Base-by-base conservation (phyloP, 2,888 invertebrate genomes). In the Blera fallax region DNA sequence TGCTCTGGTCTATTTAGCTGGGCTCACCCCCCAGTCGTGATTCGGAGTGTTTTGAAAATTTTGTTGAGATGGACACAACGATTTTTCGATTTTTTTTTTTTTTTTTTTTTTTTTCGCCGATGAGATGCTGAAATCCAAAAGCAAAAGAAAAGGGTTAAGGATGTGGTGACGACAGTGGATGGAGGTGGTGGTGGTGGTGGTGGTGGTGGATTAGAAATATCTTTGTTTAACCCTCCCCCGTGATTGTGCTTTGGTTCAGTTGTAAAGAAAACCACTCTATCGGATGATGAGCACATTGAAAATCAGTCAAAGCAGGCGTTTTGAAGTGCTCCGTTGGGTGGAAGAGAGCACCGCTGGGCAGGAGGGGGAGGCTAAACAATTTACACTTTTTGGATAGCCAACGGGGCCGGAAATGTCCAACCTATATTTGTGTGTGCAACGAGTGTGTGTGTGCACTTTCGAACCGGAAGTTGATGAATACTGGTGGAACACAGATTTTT, bases 271-370 rank as follows among this genome's bases (percentile, higher is more conserved):
- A 81, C 76, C 85, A 85, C 76, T 85, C 85, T 81, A 81, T 85
- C 85, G 85, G 81, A 85, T 85, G 85, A 85, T 81, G 85, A 81
- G 85, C 85, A 85, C 85, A 85, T 85, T 85, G 81, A 85, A 81
- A 85, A 81, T 85, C 85, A 85, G 70, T 85, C 85, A 85, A 85
- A 77, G 81, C 81, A 67, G 81, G 58, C 76, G 81, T 81, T 76
- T 84, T 80, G 80, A 80, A 74, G 74, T 80, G 69, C 74, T 84
- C 69, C 74, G 80, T 24, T 84, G 80, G 84, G 80, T 70, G 84
- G 74, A 74, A 64, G 73, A 60, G 67, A 34, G 54, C 40, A 58
- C 14, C 37, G 24, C 2, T 24, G 2, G 29, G 6, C 5, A 7
- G 8, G 21, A 8, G 24, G 29, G 14, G 73, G 65, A n/a, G 18